phyloP scores from a whole-genome alignment of 2,797 vertebrate species.

The Euphonia xanthogaster region DNA sequence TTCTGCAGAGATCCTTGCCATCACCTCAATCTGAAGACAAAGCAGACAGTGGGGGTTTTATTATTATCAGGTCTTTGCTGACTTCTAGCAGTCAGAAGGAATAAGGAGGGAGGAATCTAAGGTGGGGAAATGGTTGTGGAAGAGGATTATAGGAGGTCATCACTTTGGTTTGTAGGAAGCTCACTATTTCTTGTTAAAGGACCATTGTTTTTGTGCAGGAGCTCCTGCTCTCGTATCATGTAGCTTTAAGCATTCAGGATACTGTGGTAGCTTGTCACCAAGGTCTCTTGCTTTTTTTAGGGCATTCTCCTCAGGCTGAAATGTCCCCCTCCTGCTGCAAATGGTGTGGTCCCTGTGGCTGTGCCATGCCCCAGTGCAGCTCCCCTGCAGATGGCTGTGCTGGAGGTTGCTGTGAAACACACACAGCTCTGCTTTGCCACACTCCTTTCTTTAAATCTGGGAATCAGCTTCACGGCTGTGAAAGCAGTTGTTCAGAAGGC shows the following conservation, averaged over 20 bases:
- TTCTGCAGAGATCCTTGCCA: constrained; percentile 6
- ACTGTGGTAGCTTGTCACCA: rapidly evolving
- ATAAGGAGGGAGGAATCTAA: not conserved
- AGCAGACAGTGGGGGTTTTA: not conserved
- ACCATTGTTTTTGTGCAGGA: not conserved
- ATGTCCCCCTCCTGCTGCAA: not conserved
- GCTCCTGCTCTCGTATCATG: not conserved
- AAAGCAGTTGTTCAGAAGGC: not conserved
- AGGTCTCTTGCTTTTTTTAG: not conserved
- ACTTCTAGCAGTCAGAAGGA: not conserved
- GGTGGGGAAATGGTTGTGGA: not conserved
- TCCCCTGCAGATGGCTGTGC: not conserved
- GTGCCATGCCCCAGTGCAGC: not conserved
- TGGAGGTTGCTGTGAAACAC: not conserved
- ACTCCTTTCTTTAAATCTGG: not conserved
- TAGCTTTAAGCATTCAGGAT: not conserved
- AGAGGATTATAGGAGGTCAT: not conserved
- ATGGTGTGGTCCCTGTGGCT: not conserved
- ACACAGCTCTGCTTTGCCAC: not conserved
- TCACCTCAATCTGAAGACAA: not conserved
- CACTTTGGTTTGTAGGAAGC: not conserved
- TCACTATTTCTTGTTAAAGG: not conserved
- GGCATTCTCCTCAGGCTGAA: not conserved
- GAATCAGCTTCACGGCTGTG: rapidly evolving
- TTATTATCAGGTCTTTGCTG: not conserved